Conservation (phyloP, 2,797 vertebrate genomes). For the Siniperca scherzeri region DNA sequence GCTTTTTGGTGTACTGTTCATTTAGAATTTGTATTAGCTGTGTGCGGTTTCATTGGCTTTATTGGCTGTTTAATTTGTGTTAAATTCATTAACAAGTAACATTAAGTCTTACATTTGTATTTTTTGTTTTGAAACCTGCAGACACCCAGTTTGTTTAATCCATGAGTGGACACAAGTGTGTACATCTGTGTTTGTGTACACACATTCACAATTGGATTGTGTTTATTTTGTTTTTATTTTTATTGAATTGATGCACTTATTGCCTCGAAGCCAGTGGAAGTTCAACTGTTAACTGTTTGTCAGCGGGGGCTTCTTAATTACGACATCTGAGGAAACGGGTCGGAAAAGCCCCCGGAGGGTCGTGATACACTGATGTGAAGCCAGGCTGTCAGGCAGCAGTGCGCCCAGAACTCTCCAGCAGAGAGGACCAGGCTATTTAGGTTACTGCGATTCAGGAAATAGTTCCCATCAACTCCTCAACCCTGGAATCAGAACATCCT, state of each 20-base stretch:
- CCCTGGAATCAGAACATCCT: constrained; percentile 58
- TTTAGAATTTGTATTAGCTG: neutral
- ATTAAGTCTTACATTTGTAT: neutral
- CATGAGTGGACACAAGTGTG: neutral
- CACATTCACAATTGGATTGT: neutral
- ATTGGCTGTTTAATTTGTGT: neutral
- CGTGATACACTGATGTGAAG: constrained; percentile 58
- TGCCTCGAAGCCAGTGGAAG: constrained; percentile 58
- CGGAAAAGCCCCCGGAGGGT: constrained; percentile 61
- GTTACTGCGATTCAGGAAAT: constrained; percentile 65
- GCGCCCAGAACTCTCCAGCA: constrained; percentile 56
- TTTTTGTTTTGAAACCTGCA: neutral
- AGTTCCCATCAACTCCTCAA: constrained; percentile 36
- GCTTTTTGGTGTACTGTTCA: too few relatives aligned
- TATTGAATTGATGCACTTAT: constrained; percentile 1
- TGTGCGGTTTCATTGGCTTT: neutral
- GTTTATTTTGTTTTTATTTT: neutral
- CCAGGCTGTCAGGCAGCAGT: constrained; percentile 64
- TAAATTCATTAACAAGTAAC: neutral
- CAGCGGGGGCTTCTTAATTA: constrained; percentile 68
- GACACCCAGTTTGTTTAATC: neutral
- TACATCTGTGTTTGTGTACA: neutral
- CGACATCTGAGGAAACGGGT: constrained; percentile 68
- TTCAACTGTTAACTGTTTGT: constrained; percentile 69
- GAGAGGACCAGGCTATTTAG: constrained; percentile 56